phyloP scores from a whole-genome alignment of 2,888 invertebrate genomes.

The Platerodrilus igneus region DNA sequence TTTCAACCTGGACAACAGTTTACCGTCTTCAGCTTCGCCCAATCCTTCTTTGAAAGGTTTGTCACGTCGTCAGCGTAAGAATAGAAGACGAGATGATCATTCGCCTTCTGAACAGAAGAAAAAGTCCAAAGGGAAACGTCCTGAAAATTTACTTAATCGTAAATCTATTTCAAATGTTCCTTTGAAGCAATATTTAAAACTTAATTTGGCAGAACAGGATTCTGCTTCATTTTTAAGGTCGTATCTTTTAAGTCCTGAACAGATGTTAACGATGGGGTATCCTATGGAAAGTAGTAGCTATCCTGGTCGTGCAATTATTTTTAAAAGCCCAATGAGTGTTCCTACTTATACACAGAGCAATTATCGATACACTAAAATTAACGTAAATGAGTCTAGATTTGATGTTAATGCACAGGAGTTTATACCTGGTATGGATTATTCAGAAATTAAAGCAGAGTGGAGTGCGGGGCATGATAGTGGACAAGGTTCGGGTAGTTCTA shows the following conservation, averaged over 20 bases:
- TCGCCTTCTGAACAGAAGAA: conserved; percentile 35
- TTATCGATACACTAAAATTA: conserved; percentile 13
- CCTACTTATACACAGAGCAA: conserved; percentile 16
- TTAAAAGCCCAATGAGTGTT: conserved; percentile 45
- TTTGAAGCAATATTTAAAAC: conserved; percentile 43
- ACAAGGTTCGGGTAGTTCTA: conserved; percentile 49
- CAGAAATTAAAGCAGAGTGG: conserved; percentile 25
- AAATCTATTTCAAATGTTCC: conserved; percentile 33
- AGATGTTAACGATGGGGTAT: conserved; percentile 65
- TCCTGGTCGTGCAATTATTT: conserved; percentile 60
- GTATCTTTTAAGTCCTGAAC: conserved; percentile 59
- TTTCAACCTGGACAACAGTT: conserved; percentile 35
- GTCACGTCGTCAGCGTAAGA: conserved; percentile 54
- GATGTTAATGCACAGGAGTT: conserved; percentile 68
- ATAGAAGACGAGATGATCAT: conserved; percentile 41
- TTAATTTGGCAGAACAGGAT: conserved; percentile 52
- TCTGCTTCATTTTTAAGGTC: conserved; percentile 56
- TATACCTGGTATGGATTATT: conserved; percentile 48
- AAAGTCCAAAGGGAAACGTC: conserved; percentile 28
- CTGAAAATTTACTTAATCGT: conserved; percentile 3
- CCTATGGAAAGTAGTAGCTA: conserved; percentile 62
- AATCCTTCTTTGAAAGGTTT: conserved; percentile 49
- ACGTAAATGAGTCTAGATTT: conserved; percentile 38
- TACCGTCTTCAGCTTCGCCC: conserved; percentile 49
- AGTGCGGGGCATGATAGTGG: conserved; percentile 24